Evolutionary conservation across 1,140 invertebrate species (phyloP).

Genomic region (Euwallacea similis): DNA sequence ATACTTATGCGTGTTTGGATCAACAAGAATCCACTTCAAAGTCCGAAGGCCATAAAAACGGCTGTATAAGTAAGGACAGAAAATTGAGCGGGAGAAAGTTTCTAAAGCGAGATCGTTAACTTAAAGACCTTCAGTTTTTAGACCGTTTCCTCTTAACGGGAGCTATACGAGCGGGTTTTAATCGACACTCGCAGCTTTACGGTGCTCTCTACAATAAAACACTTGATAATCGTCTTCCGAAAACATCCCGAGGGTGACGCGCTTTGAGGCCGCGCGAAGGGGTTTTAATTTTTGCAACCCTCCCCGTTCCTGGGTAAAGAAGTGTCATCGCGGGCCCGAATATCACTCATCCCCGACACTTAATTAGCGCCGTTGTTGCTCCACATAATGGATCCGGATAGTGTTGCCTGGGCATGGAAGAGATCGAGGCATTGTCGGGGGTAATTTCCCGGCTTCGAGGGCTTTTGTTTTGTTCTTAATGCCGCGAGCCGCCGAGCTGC

Average conservation of each 20-base stretch:
- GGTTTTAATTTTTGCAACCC: slow-evolving; percentile 19
- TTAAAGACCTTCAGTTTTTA: too few species aligned
- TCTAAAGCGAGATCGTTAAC: too few species aligned
- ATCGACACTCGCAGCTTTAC: slow-evolving; percentile 3
- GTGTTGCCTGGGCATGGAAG: slow-evolving; percentile 3
- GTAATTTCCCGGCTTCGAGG: neutral
- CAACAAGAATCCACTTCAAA: too few species aligned
- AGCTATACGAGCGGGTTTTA: slow-evolving; percentile 9
- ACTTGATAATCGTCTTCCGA: slow-evolving; percentile 5
- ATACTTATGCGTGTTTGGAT: too few species aligned
- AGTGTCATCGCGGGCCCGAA: slow-evolving; percentile 22
- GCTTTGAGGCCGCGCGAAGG: slow-evolving; percentile 3
- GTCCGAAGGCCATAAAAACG: too few species aligned
- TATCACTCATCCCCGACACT: slow-evolving; percentile 24
- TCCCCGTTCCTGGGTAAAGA: slow-evolving; percentile 13
- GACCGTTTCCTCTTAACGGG: slow-evolving; percentile 1
- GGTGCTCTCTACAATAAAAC: neutral
- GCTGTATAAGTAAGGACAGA: too few species aligned
- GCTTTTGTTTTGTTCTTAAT: neutral
- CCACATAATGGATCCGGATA: slow-evolving; percentile 24
- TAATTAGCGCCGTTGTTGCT: slow-evolving; percentile 24
- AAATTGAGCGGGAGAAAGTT: too few species aligned
- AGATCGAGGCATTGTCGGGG: neutral
- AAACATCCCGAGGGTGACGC: neutral
- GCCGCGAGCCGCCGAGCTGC: neutral